Evolutionary conservation across 2,888 invertebrate genomes (phyloP), one percentile per base, ranked within the genome.

Genomic region (Ectropis crepuscularia): DNA sequence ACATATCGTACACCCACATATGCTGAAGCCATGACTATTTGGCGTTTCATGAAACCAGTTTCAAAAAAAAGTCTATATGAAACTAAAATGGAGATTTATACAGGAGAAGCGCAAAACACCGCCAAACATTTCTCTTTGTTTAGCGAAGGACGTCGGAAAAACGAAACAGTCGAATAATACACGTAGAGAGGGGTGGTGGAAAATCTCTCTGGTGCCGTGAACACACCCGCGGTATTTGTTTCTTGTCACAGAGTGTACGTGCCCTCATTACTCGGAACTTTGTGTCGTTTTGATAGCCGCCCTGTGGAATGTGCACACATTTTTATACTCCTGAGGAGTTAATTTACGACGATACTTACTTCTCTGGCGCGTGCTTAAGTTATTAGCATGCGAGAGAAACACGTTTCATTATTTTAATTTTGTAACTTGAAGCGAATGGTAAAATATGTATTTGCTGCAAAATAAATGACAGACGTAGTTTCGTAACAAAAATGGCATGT

Each of bases 211-310:
- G 77, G 73, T 71, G 76, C 74, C 73, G 75, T 72, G 78, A 77
- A 73, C 80, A 78, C 78, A 78, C 76, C 74, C 74, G 77, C 70
- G 67, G 76, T 83, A 84, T 87, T 87, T 85, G 85, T 87, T 83
- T 78, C 82, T 79, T 84, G 86, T 82, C 85, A 78, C 78, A 76
- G 71, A 65, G 65, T 57, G 75, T 77, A 85, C 87, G 87, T 88
- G 87, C 75, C 78, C 83, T 82, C 85, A 84, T 87, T 89, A 85
- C 80, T 67, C 39, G 72, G 73, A 76, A 80, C 75, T 76, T 76
- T 76, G 75, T 65, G 65, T 64, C 65, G 68, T 71, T 64, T 68
- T 71, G 65, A 68, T 67, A 67, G 67, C 64, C 64, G 53, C 63
- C 57, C 54, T 63, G 57, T 58, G 57, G 61, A 62, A 64, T 66